A percentile compares a stretch with the other conserved stretches of the same genome.
phyloP scores from a whole-genome alignment of 2,113 vertebrate species.

The Megaceryle maxima region DNA sequence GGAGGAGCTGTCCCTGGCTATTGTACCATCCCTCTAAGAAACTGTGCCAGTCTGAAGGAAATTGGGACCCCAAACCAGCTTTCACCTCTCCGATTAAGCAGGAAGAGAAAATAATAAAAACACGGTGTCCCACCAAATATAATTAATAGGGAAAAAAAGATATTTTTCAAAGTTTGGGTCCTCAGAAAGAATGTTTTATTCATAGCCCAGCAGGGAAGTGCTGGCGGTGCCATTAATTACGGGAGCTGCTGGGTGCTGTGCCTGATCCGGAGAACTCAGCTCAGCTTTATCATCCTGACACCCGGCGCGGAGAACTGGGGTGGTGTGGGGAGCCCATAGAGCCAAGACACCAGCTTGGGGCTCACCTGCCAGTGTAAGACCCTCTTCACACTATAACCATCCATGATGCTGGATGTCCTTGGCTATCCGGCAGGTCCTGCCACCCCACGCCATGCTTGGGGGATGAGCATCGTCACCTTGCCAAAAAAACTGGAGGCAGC shows the following conservation, averaged over 20 bases:
- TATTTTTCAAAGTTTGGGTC: slow-evolving; percentile 54
- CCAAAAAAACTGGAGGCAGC: not conserved
- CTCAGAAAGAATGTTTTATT: slow-evolving; percentile 56
- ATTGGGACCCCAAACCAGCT: not conserved
- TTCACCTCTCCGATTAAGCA: not conserved
- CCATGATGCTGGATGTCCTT: not conserved
- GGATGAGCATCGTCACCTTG: rapidly evolving
- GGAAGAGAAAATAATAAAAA: slow-evolving; percentile 18
- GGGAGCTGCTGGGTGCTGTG: not conserved
- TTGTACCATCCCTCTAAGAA: not conserved
- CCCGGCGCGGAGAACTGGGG: rapidly evolving
- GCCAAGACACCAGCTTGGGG: rapidly evolving
- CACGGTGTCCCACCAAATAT: slow-evolving; percentile 18
- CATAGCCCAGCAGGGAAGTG: slow-evolving; percentile 46
- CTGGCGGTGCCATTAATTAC: slow-evolving; percentile 57
- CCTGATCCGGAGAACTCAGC: not conserved
- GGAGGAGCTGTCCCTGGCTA: not conserved
- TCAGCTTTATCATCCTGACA: slow-evolving; percentile 54
- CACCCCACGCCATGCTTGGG: rapidly evolving
- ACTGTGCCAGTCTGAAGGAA: not conserved
- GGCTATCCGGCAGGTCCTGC: rapidly evolving
- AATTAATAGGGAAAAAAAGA: slow-evolving; percentile 38
- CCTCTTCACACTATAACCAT: not conserved
- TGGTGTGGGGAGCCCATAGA: not conserved
- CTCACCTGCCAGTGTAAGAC: rapidly evolving